Evolutionary conservation across 2,113 vertebrate genomes (phyloP), one percentile per base, ranked within the genome.

Genomic region (Motacilla alba): DNA sequence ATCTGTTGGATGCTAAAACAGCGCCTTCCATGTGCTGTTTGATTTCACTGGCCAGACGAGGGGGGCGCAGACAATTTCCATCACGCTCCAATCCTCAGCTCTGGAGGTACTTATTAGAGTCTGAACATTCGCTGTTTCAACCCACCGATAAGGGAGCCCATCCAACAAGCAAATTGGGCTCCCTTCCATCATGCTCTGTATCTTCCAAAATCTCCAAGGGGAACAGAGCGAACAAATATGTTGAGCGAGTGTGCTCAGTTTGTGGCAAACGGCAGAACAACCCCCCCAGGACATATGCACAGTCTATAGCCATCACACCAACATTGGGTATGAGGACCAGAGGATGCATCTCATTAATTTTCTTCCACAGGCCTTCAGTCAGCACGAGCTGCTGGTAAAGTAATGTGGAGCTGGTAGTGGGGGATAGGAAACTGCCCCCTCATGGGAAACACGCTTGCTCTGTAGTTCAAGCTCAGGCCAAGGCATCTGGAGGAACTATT

Each of bases 161-260:
- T 95, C 93, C 90, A 95, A 79, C 78, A 93, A 84, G 69, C 74
- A 87, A 66, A 88, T 55, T 63, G 85, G 90, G 90, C 94, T 91
- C 82, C 50, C 44, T 93, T 95, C 94, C 75, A 93, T 67, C 33
- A 55, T 6, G 4, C 13, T 73, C 50, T 53, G 4, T 56, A 83
- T 80, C 90, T 93, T 95, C 91, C 96, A 95, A 67, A 89, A 94
- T 86, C 76, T 94, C 87, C 0, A 1, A 88, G 59, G 85, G 91
- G 90, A 93, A 87, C 11, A 17, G 62, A 79, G 78, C 0, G 90
- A 96, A 60, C 93, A 95, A 97, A 91, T 89, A 87, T 35, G 68
- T 89, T 53, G 35, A 80, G 24, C 0, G 4, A 87, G 67, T 24
- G 46, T 46, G 63, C 87, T 94, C 89, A 49, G 91, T 91, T 87